Conservation (phyloP, 2,888 invertebrate genomes). For the Dione vanillae region DNA sequence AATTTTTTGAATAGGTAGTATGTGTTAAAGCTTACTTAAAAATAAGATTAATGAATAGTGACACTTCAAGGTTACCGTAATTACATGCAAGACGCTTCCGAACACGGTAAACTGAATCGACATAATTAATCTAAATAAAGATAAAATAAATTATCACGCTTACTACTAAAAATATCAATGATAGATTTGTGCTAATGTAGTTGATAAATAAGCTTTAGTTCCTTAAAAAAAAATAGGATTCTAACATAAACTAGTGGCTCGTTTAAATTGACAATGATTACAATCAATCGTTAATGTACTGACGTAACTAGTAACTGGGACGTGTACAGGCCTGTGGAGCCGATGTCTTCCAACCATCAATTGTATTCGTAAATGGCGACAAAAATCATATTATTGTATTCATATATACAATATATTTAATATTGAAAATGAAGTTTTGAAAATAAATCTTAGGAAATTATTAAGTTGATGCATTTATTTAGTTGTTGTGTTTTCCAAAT, state of each 20-base stretch:
- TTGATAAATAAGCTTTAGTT: neutral
- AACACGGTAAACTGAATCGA: slow-evolving; percentile 30
- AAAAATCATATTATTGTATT: neutral
- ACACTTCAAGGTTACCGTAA: slow-evolving; percentile 46
- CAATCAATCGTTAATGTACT: slow-evolving; percentile 16
- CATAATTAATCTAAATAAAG: slow-evolving; percentile 26
- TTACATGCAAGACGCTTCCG: slow-evolving; percentile 33
- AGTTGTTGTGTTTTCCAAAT: too few species aligned
- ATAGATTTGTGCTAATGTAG: neutral
- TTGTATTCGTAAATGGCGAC: slow-evolving; percentile 16
- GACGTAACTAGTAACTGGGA: slow-evolving; percentile 24
- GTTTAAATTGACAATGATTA: slow-evolving; percentile 24
- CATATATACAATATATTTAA: too few species aligned
- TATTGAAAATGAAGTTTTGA: too few species aligned
- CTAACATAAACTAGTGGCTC: too few species aligned
- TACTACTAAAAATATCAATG: neutral
- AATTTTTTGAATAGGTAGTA: neutral
- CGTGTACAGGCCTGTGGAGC: neutral
- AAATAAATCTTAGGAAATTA: too few species aligned
- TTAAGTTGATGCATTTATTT: too few species aligned
- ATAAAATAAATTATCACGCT: slow-evolving; percentile 4
- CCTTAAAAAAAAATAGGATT: too few species aligned
- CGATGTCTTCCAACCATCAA: neutral
- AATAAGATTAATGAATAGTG: slow-evolving; percentile 44
- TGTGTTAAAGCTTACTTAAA: slow-evolving; percentile 25